Percentiles rank a stretch among this genome's conserved stretches.
These are phyloP conservation scores for Ormyrus pomaceus DNA, from an alignment of 2,888 invertebrate genomes.

Conservation along the genomic window DNA sequence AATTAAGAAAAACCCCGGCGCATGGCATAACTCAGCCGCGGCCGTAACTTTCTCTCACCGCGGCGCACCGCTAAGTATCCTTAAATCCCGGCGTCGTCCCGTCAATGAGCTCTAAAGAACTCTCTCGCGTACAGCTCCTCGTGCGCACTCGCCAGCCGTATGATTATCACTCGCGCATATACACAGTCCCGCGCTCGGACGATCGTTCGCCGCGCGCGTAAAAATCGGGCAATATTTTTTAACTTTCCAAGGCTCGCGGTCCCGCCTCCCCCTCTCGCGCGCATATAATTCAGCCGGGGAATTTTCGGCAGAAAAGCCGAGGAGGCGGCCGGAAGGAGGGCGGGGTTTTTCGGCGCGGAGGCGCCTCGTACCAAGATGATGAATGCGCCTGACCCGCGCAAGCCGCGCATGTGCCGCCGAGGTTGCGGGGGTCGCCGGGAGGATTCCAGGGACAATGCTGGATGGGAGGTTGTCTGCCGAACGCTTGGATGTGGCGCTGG, in stretches of 20 bases:
- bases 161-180: conserved; percentile 24
- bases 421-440: conserved; percentile 27
- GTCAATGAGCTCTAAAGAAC: background rate
- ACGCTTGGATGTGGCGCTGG: too few relatives aligned
- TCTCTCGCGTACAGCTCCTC: background rate
- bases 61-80: too few relatives aligned
- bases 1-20: too few relatives aligned
- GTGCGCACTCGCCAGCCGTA: background rate
- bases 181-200: too few relatives aligned
- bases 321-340: conserved; percentile 22
- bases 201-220: background rate
- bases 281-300: conserved; percentile 37
- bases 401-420: background rate
- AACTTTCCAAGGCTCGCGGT: conserved; percentile 27
- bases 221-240: conserved; percentile 47
- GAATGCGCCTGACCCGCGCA: conserved; percentile 32
- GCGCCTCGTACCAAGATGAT: conserved; percentile 28
- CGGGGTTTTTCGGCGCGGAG: conserved; percentile 37
- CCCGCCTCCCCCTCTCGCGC: conserved; percentile 16
- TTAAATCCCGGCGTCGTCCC: background rate
- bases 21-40: too few relatives aligned
- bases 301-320: conserved; percentile 40
- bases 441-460: too few relatives aligned
- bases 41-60: too few relatives aligned
- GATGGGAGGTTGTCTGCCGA: too few relatives aligned